Evolutionary conservation across 2,113 vertebrate species (phyloP).

Genomic region (Chionis minor): DNA sequence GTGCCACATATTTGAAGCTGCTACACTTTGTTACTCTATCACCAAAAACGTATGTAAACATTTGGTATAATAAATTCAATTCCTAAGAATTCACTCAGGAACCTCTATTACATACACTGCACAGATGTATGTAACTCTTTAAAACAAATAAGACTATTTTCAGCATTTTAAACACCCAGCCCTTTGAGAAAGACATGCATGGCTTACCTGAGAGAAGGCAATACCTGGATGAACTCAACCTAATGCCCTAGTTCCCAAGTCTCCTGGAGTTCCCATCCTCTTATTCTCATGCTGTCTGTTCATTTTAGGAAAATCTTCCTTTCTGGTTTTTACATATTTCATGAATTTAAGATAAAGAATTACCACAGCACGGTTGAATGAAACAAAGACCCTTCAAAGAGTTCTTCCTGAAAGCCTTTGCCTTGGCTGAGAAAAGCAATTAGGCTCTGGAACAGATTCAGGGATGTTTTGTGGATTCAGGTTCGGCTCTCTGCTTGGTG

Average conservation of each 20-base stretch:
- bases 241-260: neutral
- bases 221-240: neutral
- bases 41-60: neutral
- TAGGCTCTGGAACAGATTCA: neutral
- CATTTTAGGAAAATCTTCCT: neutral
- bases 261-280: neutral
- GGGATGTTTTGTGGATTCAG: neutral
- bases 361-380: neutral
- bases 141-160: neutral
- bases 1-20: neutral
- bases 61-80: neutral
- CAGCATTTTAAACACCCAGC: neutral
- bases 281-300: neutral
- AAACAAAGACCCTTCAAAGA: conserved; percentile 44
- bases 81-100: neutral
- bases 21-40: neutral
- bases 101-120: neutral
- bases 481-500: neutral
- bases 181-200: neutral
- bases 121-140: neutral
- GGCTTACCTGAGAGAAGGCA: neutral
- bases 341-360: conserved; percentile 19
- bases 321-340: neutral
- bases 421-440: conserved; percentile 30
- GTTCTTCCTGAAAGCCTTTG: conserved; percentile 20